Conservation (phyloP, 2,797 vertebrate species). For the Psittacula derbiana region DNA sequence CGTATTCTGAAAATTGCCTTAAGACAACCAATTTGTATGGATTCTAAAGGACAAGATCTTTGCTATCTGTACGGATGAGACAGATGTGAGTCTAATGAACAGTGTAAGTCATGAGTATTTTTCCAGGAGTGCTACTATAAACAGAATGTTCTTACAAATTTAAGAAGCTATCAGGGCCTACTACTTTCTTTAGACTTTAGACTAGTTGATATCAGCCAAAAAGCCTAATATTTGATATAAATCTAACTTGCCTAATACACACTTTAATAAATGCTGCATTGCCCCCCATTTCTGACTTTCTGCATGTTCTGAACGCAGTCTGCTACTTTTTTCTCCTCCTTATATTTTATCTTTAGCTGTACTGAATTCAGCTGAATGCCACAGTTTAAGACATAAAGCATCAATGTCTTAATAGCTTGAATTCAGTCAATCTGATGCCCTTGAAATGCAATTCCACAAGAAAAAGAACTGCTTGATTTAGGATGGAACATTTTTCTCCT, state of each 20-base stretch:
- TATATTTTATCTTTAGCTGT: background rate
- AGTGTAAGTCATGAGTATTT: background rate
- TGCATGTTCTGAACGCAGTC: background rate
- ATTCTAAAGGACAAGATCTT: background rate
- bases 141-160: background rate
- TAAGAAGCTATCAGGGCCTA: background rate
- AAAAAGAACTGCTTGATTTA: background rate
- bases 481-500: background rate
- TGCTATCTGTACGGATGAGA: background rate
- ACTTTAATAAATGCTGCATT: background rate
- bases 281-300: background rate
- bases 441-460: background rate
- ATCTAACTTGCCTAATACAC: background rate
- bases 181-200: background rate
- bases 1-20: background rate
- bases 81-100: background rate
- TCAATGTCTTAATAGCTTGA: background rate
- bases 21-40: background rate
- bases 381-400: background rate
- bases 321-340: background rate
- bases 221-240: background rate
- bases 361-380: background rate
- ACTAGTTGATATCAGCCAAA: background rate
- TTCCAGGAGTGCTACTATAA: background rate
- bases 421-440: background rate